These are phyloP conservation scores for Aspidiotus rigidus DNA, from an alignment of 2,888 invertebrate genomes.

Conservation along the genomic window DNA sequence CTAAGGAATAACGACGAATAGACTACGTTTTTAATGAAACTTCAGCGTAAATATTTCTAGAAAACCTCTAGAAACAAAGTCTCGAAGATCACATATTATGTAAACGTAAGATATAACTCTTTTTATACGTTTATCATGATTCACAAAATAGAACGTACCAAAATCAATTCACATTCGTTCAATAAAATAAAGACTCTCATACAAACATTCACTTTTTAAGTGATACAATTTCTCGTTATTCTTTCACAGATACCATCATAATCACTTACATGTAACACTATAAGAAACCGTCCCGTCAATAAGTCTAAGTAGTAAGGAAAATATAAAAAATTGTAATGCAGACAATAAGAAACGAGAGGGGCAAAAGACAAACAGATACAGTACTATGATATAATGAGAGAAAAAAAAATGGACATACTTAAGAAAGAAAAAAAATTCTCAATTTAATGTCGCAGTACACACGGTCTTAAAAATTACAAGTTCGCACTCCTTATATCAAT, in stretches of 20 bases:
- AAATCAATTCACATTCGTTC: too few relatives aligned
- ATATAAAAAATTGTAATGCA: not conserved
- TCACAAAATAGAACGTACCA: too few relatives aligned
- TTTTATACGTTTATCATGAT: too few relatives aligned
- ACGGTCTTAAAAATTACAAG: not conserved
- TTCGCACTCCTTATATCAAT: too few relatives aligned
- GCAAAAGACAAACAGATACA: too few relatives aligned
- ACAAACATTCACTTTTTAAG: constrained; percentile 1
- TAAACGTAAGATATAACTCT: too few relatives aligned
- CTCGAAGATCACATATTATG: too few relatives aligned
- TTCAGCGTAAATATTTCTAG: too few relatives aligned
- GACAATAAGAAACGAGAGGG: too few relatives aligned
- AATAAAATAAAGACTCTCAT: not conserved
- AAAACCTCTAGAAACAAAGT: too few relatives aligned
- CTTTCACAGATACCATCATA: not conserved
- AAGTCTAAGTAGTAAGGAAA: not conserved
- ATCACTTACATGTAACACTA: not conserved
- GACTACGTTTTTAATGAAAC: too few relatives aligned
- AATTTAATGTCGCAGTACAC: not conserved
- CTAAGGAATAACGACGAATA: too few relatives aligned
- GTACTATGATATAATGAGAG: not conserved
- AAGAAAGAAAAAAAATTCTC: not conserved
- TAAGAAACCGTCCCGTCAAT: not conserved
- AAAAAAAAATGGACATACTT: not conserved
- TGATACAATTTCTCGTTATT: not conserved